Percentiles rank a stretch among this genome's conserved stretches.
These are phyloP conservation scores for Poeciliopsis turneri DNA, from an alignment of 2,797 vertebrate genomes.

Conservation along the genomic window DNA sequence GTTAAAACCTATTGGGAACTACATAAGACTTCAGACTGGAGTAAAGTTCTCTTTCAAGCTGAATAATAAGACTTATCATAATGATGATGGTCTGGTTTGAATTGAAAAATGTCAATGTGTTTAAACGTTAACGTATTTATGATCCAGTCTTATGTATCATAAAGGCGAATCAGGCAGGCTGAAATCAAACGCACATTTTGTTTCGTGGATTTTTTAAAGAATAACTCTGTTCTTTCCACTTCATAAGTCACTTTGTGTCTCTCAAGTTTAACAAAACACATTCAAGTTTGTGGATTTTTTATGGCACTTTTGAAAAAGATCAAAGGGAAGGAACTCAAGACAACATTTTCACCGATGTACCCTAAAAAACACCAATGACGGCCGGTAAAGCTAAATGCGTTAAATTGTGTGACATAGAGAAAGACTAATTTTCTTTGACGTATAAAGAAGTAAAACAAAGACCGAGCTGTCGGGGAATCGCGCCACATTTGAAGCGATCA, in stretches of 20 bases:
- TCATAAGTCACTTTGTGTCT: not conserved
- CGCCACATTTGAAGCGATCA: conserved; percentile 16
- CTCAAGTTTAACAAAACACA: not conserved
- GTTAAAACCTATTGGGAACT: not conserved
- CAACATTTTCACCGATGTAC: not conserved
- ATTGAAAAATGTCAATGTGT: not conserved
- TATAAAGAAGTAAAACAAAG: not conserved
- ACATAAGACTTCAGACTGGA: not conserved
- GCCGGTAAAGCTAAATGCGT: not conserved
- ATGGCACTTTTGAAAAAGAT: not conserved
- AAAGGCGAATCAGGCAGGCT: not conserved
- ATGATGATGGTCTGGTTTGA: not conserved
- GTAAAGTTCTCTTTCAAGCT: not conserved
- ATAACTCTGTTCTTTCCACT: not conserved
- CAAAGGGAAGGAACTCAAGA: not conserved
- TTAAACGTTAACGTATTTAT: not conserved
- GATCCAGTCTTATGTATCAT: not conserved
- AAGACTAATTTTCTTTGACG: conserved; percentile 1
- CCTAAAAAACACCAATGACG: not conserved
- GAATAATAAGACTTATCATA: not conserved
- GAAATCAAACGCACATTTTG: not conserved
- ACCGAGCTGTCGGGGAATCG: conserved; percentile 5
- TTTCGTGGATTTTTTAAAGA: not conserved
- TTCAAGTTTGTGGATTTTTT: not conserved
- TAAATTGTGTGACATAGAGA: conserved; percentile 28